These are phyloP conservation scores for Chrysopa pallens DNA, from an alignment of 1,140 invertebrate genomes.

Conservation along the genomic window DNA sequence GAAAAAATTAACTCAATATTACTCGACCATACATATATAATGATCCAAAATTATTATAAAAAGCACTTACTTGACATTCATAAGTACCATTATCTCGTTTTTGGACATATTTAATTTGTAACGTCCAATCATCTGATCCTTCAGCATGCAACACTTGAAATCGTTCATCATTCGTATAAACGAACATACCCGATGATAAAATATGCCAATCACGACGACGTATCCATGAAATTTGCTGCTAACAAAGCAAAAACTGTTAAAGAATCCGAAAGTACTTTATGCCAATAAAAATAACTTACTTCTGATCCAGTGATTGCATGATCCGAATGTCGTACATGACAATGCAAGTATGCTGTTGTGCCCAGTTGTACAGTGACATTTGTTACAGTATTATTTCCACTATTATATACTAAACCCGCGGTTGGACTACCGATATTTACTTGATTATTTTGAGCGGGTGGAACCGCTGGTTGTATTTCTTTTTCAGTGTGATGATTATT, in stretches of 20 bases:
- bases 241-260: constrained; percentile 3
- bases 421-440: too few relatives aligned
- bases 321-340: constrained; percentile 47
- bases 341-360: constrained; percentile 51
- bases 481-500: too few relatives aligned
- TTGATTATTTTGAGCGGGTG: too few relatives aligned
- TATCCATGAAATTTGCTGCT: constrained; percentile 72
- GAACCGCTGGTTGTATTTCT: too few relatives aligned
- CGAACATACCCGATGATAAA: constrained; percentile 71
- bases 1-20: too few relatives aligned
- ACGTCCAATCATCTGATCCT: constrained; percentile 68
- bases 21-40: too few relatives aligned
- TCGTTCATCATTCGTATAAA: constrained; percentile 81
- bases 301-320: constrained; percentile 35
- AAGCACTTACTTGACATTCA: constrained; percentile 73
- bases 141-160: constrained; percentile 60
- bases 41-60: too few relatives aligned
- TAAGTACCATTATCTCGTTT: constrained; percentile 83
- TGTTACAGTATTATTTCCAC: constrained; percentile 41
- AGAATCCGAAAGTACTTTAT: too few relatives aligned
- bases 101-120: constrained; percentile 86
- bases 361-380: constrained; percentile 55
- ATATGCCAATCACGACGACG: constrained; percentile 81
- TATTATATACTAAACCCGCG: too few relatives aligned
- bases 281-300: constrained; percentile 11